Conservation (phyloP, 2,797 vertebrate genomes). For the Mycteria americana region DNA sequence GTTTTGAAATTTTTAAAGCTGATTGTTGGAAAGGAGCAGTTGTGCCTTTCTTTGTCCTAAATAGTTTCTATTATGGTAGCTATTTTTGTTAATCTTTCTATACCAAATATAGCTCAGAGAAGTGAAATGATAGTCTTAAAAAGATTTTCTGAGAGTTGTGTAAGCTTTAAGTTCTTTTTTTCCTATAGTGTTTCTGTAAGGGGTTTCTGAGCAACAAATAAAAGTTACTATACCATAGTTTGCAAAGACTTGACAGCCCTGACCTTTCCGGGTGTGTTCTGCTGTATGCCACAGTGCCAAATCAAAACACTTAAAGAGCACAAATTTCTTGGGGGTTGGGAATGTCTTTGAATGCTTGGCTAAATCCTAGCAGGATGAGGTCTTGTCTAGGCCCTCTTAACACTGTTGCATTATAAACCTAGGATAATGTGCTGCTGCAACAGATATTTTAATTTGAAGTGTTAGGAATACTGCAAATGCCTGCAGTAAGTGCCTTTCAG, state of each 20-base stretch:
- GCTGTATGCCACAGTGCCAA: not conserved
- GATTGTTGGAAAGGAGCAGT: not conserved
- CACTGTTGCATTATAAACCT: not conserved
- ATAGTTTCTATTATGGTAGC: not conserved
- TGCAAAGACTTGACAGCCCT: not conserved
- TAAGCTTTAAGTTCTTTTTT: not conserved
- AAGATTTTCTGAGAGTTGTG: not conserved
- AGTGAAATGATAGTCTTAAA: not conserved
- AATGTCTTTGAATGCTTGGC: not conserved
- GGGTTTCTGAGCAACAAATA: not conserved
- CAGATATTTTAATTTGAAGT: not conserved
- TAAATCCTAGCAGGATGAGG: not conserved
- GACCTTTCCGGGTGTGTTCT: not conserved
- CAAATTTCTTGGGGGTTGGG: not conserved
- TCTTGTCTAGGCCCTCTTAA: not conserved
- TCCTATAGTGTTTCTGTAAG: not conserved
- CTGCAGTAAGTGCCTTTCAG: not conserved
- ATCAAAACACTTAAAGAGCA: not conserved
- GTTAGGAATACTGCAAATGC: not conserved
- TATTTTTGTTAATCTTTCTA: not conserved
- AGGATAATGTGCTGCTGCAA: not conserved
- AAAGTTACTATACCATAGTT: not conserved
- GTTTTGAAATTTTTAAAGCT: not conserved
- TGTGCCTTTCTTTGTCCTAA: not conserved
- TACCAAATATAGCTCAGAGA: not conserved